Evolutionary conservation across 2,888 invertebrate genomes (phyloP).

Genomic region (Chromoteleia sp.): DNA sequence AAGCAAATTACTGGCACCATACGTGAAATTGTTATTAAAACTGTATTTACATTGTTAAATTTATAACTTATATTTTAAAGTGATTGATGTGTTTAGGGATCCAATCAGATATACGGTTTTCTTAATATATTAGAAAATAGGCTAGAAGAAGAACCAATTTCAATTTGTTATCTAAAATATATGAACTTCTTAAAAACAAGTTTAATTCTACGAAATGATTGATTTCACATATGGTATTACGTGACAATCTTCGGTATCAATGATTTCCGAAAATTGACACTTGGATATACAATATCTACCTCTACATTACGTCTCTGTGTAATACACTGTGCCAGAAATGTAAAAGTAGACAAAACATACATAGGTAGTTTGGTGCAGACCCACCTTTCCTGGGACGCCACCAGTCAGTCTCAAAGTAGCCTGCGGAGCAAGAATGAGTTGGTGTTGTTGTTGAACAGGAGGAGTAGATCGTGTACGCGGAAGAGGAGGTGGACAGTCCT

Average conservation of each 20-base stretch:
- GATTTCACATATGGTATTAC: slow-evolving; percentile 33
- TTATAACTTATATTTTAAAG: too few relatives aligned
- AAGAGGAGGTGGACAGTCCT: slow-evolving; percentile 89
- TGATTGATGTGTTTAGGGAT: too few relatives aligned
- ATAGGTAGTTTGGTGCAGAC: slow-evolving; percentile 85
- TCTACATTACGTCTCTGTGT: slow-evolving; percentile 66
- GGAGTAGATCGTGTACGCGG: slow-evolving; percentile 87
- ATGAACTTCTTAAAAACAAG: neutral
- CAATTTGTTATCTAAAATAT: too few relatives aligned
- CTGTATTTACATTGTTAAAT: too few relatives aligned
- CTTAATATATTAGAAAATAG: too few relatives aligned
- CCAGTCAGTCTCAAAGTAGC: slow-evolving; percentile 98
- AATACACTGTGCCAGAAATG: slow-evolving; percentile 71
- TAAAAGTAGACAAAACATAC: slow-evolving; percentile 73
- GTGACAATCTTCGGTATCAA: slow-evolving; percentile 15
- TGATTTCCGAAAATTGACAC: slow-evolving; percentile 16
- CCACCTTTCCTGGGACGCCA: slow-evolving; percentile 98
- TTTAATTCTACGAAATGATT: neutral
- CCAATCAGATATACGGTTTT: too few relatives aligned
- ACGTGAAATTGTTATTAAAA: slow-evolving; percentile 12
- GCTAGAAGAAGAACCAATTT: too few relatives aligned
- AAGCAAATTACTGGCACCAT: slow-evolving; percentile 37
- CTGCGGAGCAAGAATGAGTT: slow-evolving; percentile 90
- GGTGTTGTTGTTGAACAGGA: slow-evolving; percentile 83
- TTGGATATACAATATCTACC: slow-evolving; percentile 52